Conservation (phyloP, 2,113 vertebrate genomes). For the Aspidoscelis tigris region DNA sequence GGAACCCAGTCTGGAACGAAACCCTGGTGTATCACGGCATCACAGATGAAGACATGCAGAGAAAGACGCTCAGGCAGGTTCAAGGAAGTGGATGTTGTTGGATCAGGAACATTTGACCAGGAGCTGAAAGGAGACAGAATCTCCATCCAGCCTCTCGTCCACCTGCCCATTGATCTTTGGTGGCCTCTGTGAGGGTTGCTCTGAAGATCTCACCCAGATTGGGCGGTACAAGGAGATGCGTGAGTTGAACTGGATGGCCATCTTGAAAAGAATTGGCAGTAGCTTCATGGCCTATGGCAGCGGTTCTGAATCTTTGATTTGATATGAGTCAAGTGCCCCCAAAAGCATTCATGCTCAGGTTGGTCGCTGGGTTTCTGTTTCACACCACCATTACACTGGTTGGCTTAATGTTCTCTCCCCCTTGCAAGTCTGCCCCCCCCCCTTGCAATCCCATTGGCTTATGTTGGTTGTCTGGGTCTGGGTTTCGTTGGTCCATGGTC, state of each 20-base stretch:
- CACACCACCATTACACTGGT: no score
- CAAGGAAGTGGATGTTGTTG: fast-evolving
- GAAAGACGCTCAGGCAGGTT: slow-evolving; percentile 90
- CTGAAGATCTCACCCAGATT: background rate
- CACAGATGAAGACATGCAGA: slow-evolving; percentile 95
- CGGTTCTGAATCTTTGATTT: no score
- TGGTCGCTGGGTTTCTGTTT: no score
- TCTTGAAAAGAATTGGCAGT: background rate
- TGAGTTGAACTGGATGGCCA: no score
- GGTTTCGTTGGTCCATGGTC: no score
- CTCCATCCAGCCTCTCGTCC: background rate
- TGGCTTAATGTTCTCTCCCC: no score
- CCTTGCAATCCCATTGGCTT: no score
- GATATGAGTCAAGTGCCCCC: no score
- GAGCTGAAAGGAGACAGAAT: background rate
- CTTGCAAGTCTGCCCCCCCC: no score
- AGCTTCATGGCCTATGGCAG: background rate
- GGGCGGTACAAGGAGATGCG: background rate
- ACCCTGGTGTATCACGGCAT: slow-evolving; percentile 93
- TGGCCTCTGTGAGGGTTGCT: background rate
- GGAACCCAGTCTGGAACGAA: slow-evolving; percentile 95
- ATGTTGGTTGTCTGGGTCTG: no score
- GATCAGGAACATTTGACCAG: no score
- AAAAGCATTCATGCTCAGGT: no score
- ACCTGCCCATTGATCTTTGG: background rate